Evolutionary conservation across 2,113 vertebrate species (phyloP).

Genomic region (Mormoops blainvillei): DNA sequence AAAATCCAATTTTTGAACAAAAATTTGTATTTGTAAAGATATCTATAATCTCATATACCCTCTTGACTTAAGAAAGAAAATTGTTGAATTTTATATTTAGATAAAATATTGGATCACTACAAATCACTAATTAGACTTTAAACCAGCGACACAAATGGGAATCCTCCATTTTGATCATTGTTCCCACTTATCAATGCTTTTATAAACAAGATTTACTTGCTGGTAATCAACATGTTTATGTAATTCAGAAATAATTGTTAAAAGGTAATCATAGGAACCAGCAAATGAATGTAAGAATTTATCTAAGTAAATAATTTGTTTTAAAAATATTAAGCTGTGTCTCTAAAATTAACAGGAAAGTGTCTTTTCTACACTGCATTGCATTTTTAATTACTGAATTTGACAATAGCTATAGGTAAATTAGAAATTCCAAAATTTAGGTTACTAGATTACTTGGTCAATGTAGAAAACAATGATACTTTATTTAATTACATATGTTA

Average conservation of each 20-base stretch:
- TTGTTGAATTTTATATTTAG: constrained; percentile 32
- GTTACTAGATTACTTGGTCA: constrained; percentile 30
- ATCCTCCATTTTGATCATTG: constrained; percentile 26
- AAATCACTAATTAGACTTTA: constrained; percentile 30
- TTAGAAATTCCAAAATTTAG: constrained; percentile 66
- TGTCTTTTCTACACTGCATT: constrained; percentile 46
- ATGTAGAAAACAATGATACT: constrained; percentile 29
- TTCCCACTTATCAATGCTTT: constrained; percentile 28
- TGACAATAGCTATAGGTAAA: constrained; percentile 56
- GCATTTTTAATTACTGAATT: constrained; percentile 71
- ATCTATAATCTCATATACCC: not conserved
- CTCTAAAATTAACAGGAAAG: constrained; percentile 68
- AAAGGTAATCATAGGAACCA: constrained; percentile 65
- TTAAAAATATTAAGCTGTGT: constrained; percentile 55
- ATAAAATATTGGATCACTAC: constrained; percentile 9
- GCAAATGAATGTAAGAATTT: constrained; percentile 52
- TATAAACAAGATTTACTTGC: constrained; percentile 54
- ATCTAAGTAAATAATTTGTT: constrained; percentile 72
- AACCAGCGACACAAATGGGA: constrained; percentile 18
- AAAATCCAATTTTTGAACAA: constrained; percentile 51
- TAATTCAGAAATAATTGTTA: constrained; percentile 61
- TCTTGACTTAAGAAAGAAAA: constrained; percentile 19
- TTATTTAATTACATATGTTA: constrained; percentile 38
- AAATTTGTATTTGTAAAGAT: constrained; percentile 29
- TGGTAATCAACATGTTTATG: constrained; percentile 38